These are phyloP conservation scores for Leptopilina syphax DNA, from an alignment of 2,888 invertebrate genomes.

Conservation along the genomic window DNA sequence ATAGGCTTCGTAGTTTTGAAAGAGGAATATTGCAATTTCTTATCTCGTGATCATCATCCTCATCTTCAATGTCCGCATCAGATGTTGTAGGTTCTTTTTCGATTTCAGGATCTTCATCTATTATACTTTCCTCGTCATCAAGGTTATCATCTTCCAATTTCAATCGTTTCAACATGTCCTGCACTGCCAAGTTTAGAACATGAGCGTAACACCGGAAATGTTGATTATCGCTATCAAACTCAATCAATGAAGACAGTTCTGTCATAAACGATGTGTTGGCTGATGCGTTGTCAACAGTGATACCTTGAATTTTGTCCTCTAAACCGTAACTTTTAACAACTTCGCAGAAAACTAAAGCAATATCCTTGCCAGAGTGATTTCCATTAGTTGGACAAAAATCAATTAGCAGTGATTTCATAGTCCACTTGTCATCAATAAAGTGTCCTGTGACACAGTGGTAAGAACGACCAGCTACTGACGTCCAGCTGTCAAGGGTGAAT, in stretches of 20 bases:
- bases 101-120: slow-evolving; percentile 22
- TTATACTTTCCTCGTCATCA: slow-evolving; percentile 18
- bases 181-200: slow-evolving; percentile 60
- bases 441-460: background rate
- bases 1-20: slow-evolving; percentile 49
- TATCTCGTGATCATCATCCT: background rate
- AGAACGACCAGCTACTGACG: background rate
- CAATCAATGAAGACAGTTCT: no score
- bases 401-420: background rate
- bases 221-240: no score
- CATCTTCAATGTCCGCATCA: background rate
- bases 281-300: no score
- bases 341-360: background rate
- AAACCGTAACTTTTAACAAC: no score
- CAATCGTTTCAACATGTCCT: slow-evolving; percentile 53
- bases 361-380: background rate
- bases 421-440: background rate
- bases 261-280: no score
- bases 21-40: slow-evolving; percentile 26
- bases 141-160: background rate
- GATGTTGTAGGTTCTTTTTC: slow-evolving; percentile 3
- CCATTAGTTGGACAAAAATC: background rate
- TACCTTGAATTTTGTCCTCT: no score
- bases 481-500: background rate
- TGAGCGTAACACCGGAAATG: no score